Percentiles rank a stretch among this genome's conserved stretches.
phyloP scores from a whole-genome alignment of 1,140 invertebrate genomes.

The Delia radicum region DNA sequence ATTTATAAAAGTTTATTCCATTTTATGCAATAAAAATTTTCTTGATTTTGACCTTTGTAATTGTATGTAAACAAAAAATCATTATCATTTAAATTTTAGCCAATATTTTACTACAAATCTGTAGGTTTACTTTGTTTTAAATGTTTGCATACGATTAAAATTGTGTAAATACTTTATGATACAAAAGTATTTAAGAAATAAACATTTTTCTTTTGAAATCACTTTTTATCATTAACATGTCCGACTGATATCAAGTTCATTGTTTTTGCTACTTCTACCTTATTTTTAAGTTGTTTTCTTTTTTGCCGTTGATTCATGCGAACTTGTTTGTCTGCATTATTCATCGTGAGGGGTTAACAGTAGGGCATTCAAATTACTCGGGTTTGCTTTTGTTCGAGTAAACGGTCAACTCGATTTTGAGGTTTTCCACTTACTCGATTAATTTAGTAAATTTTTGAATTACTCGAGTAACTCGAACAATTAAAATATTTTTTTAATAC shows the following conservation, averaged over 20 bases:
- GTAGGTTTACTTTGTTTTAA: not conserved
- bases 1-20: no score
- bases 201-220: slow-evolving; percentile 2
- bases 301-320: not conserved
- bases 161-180: not conserved
- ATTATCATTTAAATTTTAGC: not conserved
- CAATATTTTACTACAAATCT: not conserved
- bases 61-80: not conserved
- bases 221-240: not conserved
- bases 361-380: not conserved
- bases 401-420: no score
- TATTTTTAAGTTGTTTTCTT: not conserved
- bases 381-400: no score
- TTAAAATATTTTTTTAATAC: no score
- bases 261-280: not conserved
- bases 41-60: not conserved
- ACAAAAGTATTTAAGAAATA: not conserved
- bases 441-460: no score
- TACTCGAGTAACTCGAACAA: no score
- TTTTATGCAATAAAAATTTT: not conserved
- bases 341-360: not conserved
- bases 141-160: not conserved
- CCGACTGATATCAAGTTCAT: slow-evolving; percentile 1
- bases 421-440: not conserved
- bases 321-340: not conserved